These are phyloP conservation scores for Macaca fascicularis DNA, from an alignment of 2,113 vertebrate species.

Conservation along the genomic window T2T-MFA8v1.1 NC_088376.1:82743501-82744000, in stretches of 20 bases:
- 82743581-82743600: not conserved
- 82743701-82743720: no score
- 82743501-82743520: not conserved
- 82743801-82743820: no score
- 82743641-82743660: no score
- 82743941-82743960: not conserved
- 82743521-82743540: not conserved
- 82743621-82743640: rapidly evolving
- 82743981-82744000: not conserved
- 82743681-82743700: no score
- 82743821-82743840: no score
- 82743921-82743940: rapidly evolving
- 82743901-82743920: not conserved
- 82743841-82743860: no score
- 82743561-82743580: not conserved
- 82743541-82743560: not conserved
- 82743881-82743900: not conserved
- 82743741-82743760: no score
- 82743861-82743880: not conserved
- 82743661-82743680: no score
- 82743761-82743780: no score
- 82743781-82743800: no score
- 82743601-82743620: not conserved
- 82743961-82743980: not conserved
- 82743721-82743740: no score